A percentile compares a stretch with the other conserved stretches of the same genome.
phyloP scores from a whole-genome alignment of 2,113 vertebrate species.

The Oplegnathus fasciatus region DNA sequence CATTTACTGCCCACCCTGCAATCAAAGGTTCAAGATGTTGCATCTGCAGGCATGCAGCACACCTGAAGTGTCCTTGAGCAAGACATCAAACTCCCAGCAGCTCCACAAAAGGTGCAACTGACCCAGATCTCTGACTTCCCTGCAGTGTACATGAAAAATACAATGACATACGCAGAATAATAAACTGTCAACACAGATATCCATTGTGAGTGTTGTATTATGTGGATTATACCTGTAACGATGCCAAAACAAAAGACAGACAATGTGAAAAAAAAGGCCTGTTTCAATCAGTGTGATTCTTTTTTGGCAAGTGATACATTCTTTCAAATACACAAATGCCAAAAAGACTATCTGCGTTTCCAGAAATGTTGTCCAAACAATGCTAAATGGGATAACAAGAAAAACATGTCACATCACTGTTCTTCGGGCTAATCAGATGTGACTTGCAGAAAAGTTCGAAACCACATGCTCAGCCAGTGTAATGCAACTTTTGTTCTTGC shows the following conservation, averaged over 20 bases:
- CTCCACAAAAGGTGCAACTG: background rate
- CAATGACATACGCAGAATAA: background rate
- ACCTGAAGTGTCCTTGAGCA: constrained; percentile 1
- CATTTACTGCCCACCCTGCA: background rate
- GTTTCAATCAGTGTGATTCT: constrained; percentile 23
- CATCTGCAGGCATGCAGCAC: background rate
- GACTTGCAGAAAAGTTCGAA: constrained; percentile 15
- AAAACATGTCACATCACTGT: constrained; percentile 32
- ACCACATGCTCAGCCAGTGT: background rate
- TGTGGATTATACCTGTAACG: background rate
- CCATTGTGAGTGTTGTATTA: background rate
- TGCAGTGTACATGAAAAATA: background rate
- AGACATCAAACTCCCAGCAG: background rate
- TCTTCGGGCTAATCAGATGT: constrained; percentile 18
- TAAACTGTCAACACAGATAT: background rate
- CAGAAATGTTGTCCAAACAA: constrained; percentile 11
- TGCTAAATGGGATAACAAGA: constrained; percentile 15
- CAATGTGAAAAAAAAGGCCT: background rate
- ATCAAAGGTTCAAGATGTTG: constrained; percentile 1
- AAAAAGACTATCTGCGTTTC: constrained; percentile 6
- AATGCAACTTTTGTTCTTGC: constrained; percentile 14
- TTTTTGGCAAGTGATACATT: background rate
- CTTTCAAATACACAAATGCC: constrained; percentile 16
- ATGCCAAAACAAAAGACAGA: background rate
- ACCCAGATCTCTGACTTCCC: background rate